Evolutionary conservation across 2,113 vertebrate genomes (phyloP).

Genomic region (Phaethon lepturus): DNA sequence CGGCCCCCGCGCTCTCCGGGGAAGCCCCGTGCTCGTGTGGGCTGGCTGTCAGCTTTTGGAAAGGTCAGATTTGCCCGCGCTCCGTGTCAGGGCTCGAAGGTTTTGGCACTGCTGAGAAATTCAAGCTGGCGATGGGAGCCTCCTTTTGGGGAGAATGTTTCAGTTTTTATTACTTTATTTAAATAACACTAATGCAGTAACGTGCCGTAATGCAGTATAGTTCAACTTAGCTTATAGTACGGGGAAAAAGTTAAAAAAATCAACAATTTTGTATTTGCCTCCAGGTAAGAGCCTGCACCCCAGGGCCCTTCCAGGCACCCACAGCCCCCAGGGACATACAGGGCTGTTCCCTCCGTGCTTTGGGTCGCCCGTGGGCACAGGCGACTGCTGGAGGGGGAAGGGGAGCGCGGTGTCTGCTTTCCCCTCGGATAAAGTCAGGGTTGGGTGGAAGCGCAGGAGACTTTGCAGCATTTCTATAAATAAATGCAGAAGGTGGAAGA

Average conservation of each 20-base stretch:
- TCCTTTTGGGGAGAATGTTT: background rate
- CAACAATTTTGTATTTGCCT: background rate
- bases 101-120: background rate
- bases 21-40: fast-evolving
- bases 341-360: background rate
- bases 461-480: background rate
- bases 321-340: fast-evolving
- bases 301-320: background rate
- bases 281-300: fast-evolving
- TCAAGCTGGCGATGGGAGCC: background rate
- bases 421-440: fast-evolving
- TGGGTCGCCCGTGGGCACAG: background rate
- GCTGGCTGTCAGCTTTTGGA: background rate
- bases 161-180: background rate
- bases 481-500: background rate
- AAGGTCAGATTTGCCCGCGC: background rate
- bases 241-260: background rate
- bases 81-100: fast-evolving
- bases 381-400: background rate
- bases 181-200: background rate
- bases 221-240: background rate
- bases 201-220: background rate
- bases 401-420: background rate
- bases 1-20: fast-evolving
- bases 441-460: background rate